Conservation (phyloP, 2,888 invertebrate species). For the Platerodrilus igneus region DNA sequence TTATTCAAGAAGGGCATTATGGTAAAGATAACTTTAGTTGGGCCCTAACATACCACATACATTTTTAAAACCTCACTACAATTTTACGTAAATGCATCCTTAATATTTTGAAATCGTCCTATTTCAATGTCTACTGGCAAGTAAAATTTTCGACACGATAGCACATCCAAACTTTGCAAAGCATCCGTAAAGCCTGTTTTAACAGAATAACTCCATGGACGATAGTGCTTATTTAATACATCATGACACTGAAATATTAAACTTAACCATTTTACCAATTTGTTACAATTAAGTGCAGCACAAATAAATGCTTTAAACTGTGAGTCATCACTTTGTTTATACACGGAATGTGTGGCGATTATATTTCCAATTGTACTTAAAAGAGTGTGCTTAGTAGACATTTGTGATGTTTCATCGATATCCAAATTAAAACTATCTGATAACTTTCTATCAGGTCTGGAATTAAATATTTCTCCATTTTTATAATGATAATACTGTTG, state of each 20-base stretch:
- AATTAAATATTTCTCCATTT: conserved; percentile 90
- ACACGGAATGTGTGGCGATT: conserved; percentile 82
- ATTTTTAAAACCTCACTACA: too few species aligned
- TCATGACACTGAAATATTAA: conserved; percentile 84
- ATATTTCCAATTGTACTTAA: conserved; percentile 90
- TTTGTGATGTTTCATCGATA: conserved; percentile 81
- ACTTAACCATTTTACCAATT: conserved; percentile 90
- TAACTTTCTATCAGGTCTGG: conserved; percentile 90
- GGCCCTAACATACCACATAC: too few species aligned
- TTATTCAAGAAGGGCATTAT: too few species aligned
- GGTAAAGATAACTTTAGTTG: too few species aligned
- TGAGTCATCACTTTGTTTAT: conserved; percentile 92
- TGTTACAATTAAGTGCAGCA: conserved; percentile 85
- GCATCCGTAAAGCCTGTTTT: conserved; percentile 97
- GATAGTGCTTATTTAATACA: conserved; percentile 73
- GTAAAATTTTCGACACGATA: conserved; percentile 82
- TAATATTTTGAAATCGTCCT: conserved; percentile 95
- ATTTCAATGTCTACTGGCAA: conserved; percentile 95
- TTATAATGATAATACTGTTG: conserved; percentile 91
- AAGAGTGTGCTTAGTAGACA: conserved; percentile 82
- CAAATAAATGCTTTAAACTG: conserved; percentile 98
- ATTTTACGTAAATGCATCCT: conserved; percentile 88
- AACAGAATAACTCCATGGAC: conserved; percentile 91
- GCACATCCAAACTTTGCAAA: conserved; percentile 80
- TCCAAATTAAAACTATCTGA: conserved; percentile 96